A percentile compares a stretch with the other conserved stretches of the same genome.
Conservation (phyloP, 2,113 vertebrate genomes). For the Halichoeres trimaculatus region DNA sequence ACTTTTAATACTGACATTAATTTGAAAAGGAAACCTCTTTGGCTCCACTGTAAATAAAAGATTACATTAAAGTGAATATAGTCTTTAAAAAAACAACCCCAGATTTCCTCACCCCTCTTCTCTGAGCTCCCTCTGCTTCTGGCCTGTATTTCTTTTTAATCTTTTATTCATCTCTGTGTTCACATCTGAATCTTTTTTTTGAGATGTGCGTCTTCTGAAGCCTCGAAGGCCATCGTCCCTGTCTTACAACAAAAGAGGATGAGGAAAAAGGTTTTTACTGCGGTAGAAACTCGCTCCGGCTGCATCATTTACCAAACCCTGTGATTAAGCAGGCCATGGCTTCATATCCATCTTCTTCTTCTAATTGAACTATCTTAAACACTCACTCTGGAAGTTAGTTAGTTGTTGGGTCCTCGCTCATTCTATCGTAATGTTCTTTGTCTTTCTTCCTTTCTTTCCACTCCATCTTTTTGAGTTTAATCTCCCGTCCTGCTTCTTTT, state of each 20-base stretch:
- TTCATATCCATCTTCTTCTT: constrained; percentile 32
- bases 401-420: background rate
- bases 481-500: background rate
- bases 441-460: background rate
- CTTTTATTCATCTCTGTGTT: constrained; percentile 37
- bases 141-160: constrained; percentile 28
- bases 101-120: too few relatives aligned
- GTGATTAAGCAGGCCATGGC: constrained; percentile 38
- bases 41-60: too few relatives aligned
- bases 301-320: constrained; percentile 45
- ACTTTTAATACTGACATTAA: too few relatives aligned
- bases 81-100: too few relatives aligned
- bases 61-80: too few relatives aligned
- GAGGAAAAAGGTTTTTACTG: background rate
- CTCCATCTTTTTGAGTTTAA: background rate
- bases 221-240: constrained; percentile 30
- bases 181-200: constrained; percentile 36
- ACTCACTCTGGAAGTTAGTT: constrained; percentile 29
- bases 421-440: background rate
- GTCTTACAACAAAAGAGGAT: constrained; percentile 49
- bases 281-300: constrained; percentile 2
- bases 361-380: constrained; percentile 34
- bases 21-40: too few relatives aligned
- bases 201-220: constrained; percentile 37
- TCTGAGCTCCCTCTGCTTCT: background rate